These are phyloP conservation scores for Folsomia candida DNA, from an alignment of 2,888 invertebrate species.

Conservation along the genomic window DNA sequence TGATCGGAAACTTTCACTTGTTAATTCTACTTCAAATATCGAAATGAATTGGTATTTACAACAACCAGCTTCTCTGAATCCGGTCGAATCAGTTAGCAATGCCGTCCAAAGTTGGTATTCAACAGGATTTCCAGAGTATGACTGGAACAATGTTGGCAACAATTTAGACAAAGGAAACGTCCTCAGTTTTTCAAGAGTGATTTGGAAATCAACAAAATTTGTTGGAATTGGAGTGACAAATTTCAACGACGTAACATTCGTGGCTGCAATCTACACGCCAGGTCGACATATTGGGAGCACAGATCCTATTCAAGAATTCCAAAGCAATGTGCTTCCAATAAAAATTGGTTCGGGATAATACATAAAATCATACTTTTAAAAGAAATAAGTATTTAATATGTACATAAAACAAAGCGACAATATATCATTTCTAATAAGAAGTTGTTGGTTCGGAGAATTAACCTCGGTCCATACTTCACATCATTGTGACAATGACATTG, in stretches of 20 bases:
- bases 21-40: conserved; percentile 19
- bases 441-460: no score
- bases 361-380: no score
- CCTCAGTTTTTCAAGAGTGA: conserved; percentile 28
- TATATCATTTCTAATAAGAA: no score
- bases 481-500: no score
- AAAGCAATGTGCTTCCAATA: conserved; percentile 24
- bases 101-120: conserved; percentile 36
- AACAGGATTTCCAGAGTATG: conserved; percentile 26
- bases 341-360: conserved; percentile 16
- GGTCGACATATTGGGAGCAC: conserved; percentile 26
- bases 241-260: conserved; percentile 22
- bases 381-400: no score
- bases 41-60: conserved; percentile 38
- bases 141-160: conserved; percentile 24
- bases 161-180: conserved; percentile 26
- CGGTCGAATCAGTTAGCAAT: conserved; percentile 25
- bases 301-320: conserved; percentile 23
- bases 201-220: conserved; percentile 27
- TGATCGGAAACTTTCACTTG: background rate
- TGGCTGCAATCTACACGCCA: conserved; percentile 28
- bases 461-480: no score
- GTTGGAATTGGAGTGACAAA: conserved; percentile 29
- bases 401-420: no score
- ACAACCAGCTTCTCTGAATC: conserved; percentile 18